Percentiles rank a stretch among this genome's conserved stretches.
Evolutionary conservation across 2,797 vertebrate genomes (phyloP).

Genomic region (Fratercula arctica): DNA sequence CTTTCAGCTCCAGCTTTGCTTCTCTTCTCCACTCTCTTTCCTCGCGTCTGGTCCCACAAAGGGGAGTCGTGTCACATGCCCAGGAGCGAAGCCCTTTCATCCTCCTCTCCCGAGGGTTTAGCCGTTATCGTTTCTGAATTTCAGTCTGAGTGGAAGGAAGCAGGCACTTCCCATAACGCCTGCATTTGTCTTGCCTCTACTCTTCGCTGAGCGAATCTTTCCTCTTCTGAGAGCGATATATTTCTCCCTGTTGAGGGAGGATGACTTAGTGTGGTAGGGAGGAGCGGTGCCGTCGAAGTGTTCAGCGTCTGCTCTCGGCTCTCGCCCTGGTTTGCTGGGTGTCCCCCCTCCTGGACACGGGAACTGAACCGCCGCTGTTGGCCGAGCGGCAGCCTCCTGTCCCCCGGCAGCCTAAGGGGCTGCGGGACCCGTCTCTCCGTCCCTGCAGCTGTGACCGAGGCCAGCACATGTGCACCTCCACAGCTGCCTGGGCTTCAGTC

Average conservation of each 20-base stretch:
- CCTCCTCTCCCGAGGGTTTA: background rate
- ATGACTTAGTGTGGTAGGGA: background rate
- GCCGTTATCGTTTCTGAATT: background rate
- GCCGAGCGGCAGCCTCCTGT: background rate
- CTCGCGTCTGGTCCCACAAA: conserved; percentile 41
- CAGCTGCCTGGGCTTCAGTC: background rate
- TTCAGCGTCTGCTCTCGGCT: background rate
- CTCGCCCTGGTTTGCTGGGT: background rate
- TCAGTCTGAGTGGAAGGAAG: background rate
- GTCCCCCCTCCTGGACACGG: background rate
- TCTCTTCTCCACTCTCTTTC: conserved; percentile 15
- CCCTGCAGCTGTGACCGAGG: background rate
- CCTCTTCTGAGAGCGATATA: fast-evolving
- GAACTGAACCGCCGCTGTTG: background rate
- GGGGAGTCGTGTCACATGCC: background rate
- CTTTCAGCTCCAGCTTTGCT: conserved; percentile 54
- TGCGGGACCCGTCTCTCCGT: fast-evolving
- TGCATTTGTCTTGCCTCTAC: background rate
- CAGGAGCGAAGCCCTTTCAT: background rate
- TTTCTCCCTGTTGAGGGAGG: background rate
- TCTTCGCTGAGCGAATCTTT: background rate
- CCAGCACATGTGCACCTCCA: background rate
- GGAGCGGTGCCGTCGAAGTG: fast-evolving
- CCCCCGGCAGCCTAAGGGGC: background rate
- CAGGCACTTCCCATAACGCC: fast-evolving